Evolutionary conservation across 2,888 invertebrate genomes (phyloP).

Genomic region (Polydrusus cervinus): DNA sequence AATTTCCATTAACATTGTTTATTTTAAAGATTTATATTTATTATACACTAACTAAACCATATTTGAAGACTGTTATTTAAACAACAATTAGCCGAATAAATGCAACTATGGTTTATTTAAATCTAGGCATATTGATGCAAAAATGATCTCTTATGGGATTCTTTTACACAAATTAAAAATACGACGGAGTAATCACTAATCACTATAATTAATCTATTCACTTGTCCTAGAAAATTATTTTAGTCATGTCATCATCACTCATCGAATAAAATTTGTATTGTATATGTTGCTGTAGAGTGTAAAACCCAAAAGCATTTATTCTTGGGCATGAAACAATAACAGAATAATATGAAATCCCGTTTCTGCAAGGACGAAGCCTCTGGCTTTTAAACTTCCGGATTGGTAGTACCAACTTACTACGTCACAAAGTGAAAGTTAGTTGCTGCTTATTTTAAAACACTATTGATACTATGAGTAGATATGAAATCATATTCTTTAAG

Average conservation of each 20-base stretch:
- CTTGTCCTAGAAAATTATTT: slow-evolving; percentile 6
- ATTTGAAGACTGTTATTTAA: no score
- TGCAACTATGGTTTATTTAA: no score
- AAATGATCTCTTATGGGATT: no score
- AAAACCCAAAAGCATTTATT: slow-evolving; percentile 16
- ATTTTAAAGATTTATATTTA: no score
- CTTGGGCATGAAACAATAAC: slow-evolving; percentile 52
- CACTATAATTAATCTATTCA: background rate
- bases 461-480: slow-evolving; percentile 14
- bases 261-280: background rate
- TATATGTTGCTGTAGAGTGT: background rate
- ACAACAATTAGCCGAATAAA: no score
- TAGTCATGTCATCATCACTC: slow-evolving; percentile 1
- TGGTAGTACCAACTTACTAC: slow-evolving; percentile 52
- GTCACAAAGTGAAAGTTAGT: slow-evolving; percentile 59
- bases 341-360: slow-evolving; percentile 54
- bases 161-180: no score
- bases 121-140: no score
- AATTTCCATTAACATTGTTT: no score
- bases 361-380: slow-evolving; percentile 59
- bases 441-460: slow-evolving; percentile 36
- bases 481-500: background rate
- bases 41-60: no score
- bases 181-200: background rate
- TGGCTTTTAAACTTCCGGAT: slow-evolving; percentile 58